Evolutionary conservation across 92 coral and sea anemone species (phyloP), one percentile per base, ranked within the genome.

Genomic region (Phymanthus crucifer): DNA sequence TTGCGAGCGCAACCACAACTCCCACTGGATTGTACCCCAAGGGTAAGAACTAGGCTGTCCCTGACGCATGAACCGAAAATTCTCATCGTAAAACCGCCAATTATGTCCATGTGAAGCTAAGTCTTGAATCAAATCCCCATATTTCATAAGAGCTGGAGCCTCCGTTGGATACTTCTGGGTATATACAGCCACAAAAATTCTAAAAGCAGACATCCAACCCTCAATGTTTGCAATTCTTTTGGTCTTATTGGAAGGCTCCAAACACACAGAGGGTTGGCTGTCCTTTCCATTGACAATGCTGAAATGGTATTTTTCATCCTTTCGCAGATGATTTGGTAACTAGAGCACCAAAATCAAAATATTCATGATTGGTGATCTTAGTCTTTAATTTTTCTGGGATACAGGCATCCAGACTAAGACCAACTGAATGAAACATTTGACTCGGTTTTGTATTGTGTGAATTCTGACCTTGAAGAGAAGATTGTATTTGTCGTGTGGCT

Each of bases 81-180:
- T 80, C 31, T 85, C 82, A 16, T 85, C 86, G 32, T 74, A 80
- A 45, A 80, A 80, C 40, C 72, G 26, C 86, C 89, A 85, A 29
- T 80, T 80, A 18, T 54, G 79, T 7, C 75, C 85, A 27, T 65
- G 76, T 3, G 85, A 0, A 3, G 81, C 77, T 14, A 85, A 47
- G 65, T 85, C 82, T 45, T 78, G 73, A 6, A 80, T 56, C 34
- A 18, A 80, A 5, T 68, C 77, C 19, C 88, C 76, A 56, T 72
- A 78, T 35, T 84, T 84, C 88, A 84, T 84, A 1, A 80, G 46
- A 48, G 61, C 70, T 76, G 85, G 46, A 14, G 83, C 87, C 75
- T 83, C 87, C 36, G 21, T 18, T 9, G 87, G 77, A n/a, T 50
- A 83, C 18, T 77, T 83, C 66, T 32, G 87, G 52, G 78, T 83